phyloP scores from a whole-genome alignment of 2,113 vertebrate species.

The Notechis scutatus region DNA sequence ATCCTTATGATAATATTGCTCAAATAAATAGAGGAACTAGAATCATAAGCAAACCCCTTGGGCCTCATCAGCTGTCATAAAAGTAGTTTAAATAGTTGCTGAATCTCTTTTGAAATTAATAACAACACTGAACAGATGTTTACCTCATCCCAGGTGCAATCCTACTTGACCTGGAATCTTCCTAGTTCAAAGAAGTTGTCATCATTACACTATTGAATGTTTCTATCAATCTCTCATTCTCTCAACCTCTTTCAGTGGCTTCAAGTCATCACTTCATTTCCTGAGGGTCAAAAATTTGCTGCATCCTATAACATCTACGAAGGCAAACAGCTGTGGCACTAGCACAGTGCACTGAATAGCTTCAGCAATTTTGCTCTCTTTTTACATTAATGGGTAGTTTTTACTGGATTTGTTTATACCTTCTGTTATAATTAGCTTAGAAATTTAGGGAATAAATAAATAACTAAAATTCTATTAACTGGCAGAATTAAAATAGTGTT shows the following conservation, averaged over 20 bases:
- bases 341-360: not conserved
- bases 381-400: not conserved
- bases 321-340: not conserved
- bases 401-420: not conserved
- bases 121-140: not conserved
- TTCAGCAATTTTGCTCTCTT: not conserved
- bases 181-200: not conserved
- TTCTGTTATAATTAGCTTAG: not conserved
- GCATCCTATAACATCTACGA: not conserved
- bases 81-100: not conserved
- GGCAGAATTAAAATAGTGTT: not conserved
- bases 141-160: not conserved
- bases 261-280: not conserved
- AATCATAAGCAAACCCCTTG: not conserved
- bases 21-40: not conserved
- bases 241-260: not conserved
- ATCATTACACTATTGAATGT: not conserved
- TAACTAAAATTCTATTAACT: not conserved
- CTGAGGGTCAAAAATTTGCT: not conserved
- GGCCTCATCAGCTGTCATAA: not conserved
- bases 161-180: not conserved
- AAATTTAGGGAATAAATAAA: not conserved
- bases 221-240: not conserved
- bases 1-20: not conserved
- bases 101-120: not conserved